Base-by-base conservation (phyloP, 2,113 vertebrate species). In the Mirounga angustirostris region DNA sequence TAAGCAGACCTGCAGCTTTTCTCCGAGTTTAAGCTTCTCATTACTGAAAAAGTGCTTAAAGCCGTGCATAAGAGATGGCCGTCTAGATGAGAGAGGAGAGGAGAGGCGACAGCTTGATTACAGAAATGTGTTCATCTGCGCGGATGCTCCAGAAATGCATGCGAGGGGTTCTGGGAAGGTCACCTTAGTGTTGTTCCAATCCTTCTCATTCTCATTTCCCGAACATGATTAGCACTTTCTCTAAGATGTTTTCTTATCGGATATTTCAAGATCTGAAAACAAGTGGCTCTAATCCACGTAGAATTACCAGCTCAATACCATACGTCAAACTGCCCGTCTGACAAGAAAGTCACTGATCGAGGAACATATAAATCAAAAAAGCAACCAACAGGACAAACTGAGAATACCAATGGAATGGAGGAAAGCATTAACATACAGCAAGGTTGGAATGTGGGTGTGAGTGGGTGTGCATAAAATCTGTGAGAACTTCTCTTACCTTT, bases 21-120 rank as follows among this genome's bases (percentile, higher is more conserved):
- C 40, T 83, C 46, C 26, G 65, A 7, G 0, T 73, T 73, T 58
- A 74, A 76, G 18, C 40, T 24, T 84, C 63, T 87, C 30, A 18
- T 63, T 86, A 78, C 18, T 79, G 43, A 98, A 40, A 78, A 80
- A 96, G 59, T 71, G 91, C 15, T 91, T 73, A 85, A 67, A 89
- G 67, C 0, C 56, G 61, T 95, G 80, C 36, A 74, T 71, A 54
- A 97, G 56, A 90, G 26, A 89, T 14, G 33, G 91, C 50, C 94
- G 89, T 74, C 74, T 8, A 73, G 81, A 73, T 94, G 96, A 96
- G 5, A 43, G 89, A 89, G 80, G 92, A 98, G 96, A 95, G 89
- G 71, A 14, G 36, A 93, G 93, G 84, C 54, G 85, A 43, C 9
- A 0, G 12, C 67, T 87, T 36, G 30, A 96, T 94, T 85, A 95